Evolutionary conservation across 2,113 vertebrate genomes (phyloP).

Genomic region (Gavia stellata): DNA sequence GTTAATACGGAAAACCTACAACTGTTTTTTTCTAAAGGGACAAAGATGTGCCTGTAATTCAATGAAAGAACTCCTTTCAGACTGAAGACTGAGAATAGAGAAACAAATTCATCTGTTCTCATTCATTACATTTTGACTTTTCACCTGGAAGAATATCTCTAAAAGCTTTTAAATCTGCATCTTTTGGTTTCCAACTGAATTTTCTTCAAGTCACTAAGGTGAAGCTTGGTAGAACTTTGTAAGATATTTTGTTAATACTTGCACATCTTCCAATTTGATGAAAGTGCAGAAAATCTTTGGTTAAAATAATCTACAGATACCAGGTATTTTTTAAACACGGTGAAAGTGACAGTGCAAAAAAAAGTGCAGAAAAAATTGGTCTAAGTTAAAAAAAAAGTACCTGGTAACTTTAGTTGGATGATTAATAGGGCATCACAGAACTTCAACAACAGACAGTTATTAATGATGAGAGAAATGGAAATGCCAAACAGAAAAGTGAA

Average conservation of each 20-base stretch:
- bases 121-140: not conserved
- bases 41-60: not conserved
- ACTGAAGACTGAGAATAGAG: not conserved
- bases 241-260: not conserved
- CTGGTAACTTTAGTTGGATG: not conserved
- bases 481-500: not conserved
- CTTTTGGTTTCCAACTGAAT: not conserved
- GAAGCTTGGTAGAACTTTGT: not conserved
- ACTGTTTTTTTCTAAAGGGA: not conserved
- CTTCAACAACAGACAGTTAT: constrained; percentile 2
- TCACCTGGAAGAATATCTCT: not conserved
- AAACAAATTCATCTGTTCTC: not conserved
- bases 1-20: not conserved
- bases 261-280: not conserved
- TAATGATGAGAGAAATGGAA: constrained; percentile 1
- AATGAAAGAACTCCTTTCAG: not conserved
- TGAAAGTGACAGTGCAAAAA: not conserved
- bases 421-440: not conserved
- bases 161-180: not conserved
- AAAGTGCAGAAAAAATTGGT: not conserved
- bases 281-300: not conserved
- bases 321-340: not conserved
- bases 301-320: not conserved
- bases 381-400: not conserved
- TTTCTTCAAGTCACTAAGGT: not conserved